phyloP scores from a whole-genome alignment of 1,140 invertebrate genomes.

The Mya arenaria region DNA sequence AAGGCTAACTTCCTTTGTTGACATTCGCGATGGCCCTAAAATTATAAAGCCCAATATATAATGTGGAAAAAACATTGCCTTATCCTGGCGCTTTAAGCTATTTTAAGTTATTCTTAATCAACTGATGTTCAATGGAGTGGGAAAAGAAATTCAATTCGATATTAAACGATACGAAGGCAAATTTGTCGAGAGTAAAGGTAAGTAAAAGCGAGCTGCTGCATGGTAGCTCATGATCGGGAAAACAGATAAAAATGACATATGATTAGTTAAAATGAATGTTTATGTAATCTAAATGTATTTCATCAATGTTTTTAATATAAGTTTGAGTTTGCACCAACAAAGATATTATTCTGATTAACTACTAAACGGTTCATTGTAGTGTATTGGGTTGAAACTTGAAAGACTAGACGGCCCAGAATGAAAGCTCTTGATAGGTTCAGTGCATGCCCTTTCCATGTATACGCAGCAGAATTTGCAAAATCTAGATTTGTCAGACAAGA shows the following conservation, averaged over 20 bases:
- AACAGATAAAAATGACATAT: background rate
- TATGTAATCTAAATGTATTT: background rate
- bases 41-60: background rate
- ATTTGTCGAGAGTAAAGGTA: slow-evolving; percentile 49
- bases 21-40: slow-evolving; percentile 48
- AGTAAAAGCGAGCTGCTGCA: background rate
- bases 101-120: background rate
- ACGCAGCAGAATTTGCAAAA: too few relatives aligned
- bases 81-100: background rate
- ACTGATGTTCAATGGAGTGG: slow-evolving; percentile 31
- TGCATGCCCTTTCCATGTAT: too few relatives aligned
- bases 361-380: background rate
- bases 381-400: too few relatives aligned
- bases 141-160: slow-evolving; percentile 53
- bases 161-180: slow-evolving; percentile 43
- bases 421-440: too few relatives aligned
- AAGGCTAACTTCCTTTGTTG: slow-evolving; percentile 39
- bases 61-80: background rate
- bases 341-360: background rate
- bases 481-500: too few relatives aligned
- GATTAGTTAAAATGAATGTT: background rate
- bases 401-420: too few relatives aligned
- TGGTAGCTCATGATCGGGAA: background rate
- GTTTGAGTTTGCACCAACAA: background rate
- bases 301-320: background rate